A percentile compares a stretch with the other conserved stretches of the same genome.
These are phyloP conservation scores for Brachylomia viminalis DNA, from an alignment of 2,888 invertebrate genomes.

Conservation along the genomic window DNA sequence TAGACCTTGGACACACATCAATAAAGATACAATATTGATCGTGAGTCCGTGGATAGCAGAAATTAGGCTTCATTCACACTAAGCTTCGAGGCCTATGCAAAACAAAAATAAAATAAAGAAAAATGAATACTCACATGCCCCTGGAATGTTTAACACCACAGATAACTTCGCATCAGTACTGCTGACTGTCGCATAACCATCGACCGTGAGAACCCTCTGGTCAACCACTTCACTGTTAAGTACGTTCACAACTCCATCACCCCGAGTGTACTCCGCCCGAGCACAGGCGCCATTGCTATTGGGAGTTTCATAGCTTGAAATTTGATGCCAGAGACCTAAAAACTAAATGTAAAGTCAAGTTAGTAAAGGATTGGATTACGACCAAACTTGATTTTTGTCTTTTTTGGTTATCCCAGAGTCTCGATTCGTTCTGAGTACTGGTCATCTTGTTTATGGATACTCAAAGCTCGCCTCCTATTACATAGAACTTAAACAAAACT, in stretches of 20 bases:
- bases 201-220: slow-evolving; percentile 73
- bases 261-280: slow-evolving; percentile 76
- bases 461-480: background rate
- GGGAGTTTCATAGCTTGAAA: slow-evolving; percentile 78
- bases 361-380: background rate
- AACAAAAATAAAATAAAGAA: background rate
- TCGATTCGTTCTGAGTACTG: background rate
- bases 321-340: slow-evolving; percentile 81
- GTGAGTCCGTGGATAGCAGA: background rate
- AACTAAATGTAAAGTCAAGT: slow-evolving; percentile 73
- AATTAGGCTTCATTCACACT: background rate
- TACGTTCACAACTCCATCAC: slow-evolving; percentile 72
- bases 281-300: slow-evolving; percentile 76
- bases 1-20: background rate
- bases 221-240: slow-evolving; percentile 83
- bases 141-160: slow-evolving; percentile 77
- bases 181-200: slow-evolving; percentile 77
- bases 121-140: slow-evolving; percentile 69
- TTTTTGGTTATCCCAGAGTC: background rate
- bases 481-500: background rate
- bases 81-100: background rate
- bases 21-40: background rate
- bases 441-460: background rate
- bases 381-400: background rate
- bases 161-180: slow-evolving; percentile 76